Conservation (phyloP, 2,113 vertebrate genomes). For the Antigone vipio region DNA sequence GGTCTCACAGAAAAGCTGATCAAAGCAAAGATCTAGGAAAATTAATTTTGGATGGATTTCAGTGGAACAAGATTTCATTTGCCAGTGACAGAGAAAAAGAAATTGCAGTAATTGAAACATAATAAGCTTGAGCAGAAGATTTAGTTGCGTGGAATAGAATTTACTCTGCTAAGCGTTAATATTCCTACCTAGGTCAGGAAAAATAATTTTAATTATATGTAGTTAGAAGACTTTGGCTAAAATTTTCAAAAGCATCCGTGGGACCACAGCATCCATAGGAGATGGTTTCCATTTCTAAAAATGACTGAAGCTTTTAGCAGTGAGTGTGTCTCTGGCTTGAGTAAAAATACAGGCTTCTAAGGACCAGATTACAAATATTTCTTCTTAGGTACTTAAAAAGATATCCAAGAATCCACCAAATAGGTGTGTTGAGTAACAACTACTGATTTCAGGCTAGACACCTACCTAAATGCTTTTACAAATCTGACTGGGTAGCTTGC, state of each 20-base stretch:
- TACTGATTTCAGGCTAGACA: background rate
- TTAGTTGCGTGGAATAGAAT: background rate
- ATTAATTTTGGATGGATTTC: slow-evolving; percentile 42
- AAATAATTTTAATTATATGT: background rate
- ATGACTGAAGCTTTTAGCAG: background rate
- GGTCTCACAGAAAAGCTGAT: slow-evolving; percentile 1
- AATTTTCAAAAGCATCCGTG: background rate
- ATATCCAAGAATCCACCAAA: background rate
- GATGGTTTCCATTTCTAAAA: background rate
- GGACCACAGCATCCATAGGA: background rate
- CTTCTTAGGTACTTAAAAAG: background rate
- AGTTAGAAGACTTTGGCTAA: background rate
- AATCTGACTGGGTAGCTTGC: background rate
- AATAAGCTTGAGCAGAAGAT: background rate
- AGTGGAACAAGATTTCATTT: slow-evolving; percentile 20
- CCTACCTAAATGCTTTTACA: background rate
- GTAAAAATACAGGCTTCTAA: background rate
- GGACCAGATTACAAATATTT: background rate
- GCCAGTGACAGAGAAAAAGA: background rate
- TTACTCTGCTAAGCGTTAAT: background rate
- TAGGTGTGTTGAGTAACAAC: background rate
- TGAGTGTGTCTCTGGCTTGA: background rate
- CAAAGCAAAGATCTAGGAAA: slow-evolving; percentile 27
- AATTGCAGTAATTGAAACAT: slow-evolving; percentile 13
- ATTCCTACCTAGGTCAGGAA: background rate